Percentiles rank a stretch among this genome's conserved stretches.
These are phyloP conservation scores for Oreotrochilus melanogaster DNA, from an alignment of 2,113 vertebrate species.

Conservation along the genomic window DNA sequence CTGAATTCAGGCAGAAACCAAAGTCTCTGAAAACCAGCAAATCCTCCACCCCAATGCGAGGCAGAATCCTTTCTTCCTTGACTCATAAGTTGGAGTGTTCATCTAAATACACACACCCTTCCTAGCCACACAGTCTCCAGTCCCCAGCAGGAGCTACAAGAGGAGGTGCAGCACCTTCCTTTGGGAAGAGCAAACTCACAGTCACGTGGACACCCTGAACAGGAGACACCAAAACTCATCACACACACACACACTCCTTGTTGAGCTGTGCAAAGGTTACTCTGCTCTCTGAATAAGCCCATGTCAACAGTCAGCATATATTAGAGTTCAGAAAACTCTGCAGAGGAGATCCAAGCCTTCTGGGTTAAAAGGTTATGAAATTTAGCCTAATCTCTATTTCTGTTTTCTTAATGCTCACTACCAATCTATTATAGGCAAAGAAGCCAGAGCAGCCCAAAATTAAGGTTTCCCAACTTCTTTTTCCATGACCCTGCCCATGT, in stretches of 20 bases:
- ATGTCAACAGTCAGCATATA: slow-evolving; percentile 48
- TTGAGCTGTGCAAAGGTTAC: slow-evolving; percentile 66
- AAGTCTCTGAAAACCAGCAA: neutral
- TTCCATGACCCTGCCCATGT: neutral
- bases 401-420: slow-evolving; percentile 2
- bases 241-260: neutral
- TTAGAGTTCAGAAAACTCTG: slow-evolving; percentile 36
- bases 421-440: neutral
- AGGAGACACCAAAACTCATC: slow-evolving; percentile 8
- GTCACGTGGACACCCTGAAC: neutral
- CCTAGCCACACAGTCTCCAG: neutral
- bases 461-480: neutral
- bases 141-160: neutral
- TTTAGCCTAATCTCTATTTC: slow-evolving; percentile 44
- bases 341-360: slow-evolving; percentile 22
- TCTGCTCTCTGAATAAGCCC: slow-evolving; percentile 34
- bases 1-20: neutral
- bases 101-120: neutral
- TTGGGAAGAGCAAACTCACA: neutral
- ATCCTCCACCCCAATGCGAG: neutral
- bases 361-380: slow-evolving; percentile 64
- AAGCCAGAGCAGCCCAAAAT: neutral
- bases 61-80: neutral
- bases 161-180: neutral
- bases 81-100: neutral